Base-by-base conservation (phyloP, 2,888 invertebrate genomes). In the Cremastobaeus sp. region DNA sequence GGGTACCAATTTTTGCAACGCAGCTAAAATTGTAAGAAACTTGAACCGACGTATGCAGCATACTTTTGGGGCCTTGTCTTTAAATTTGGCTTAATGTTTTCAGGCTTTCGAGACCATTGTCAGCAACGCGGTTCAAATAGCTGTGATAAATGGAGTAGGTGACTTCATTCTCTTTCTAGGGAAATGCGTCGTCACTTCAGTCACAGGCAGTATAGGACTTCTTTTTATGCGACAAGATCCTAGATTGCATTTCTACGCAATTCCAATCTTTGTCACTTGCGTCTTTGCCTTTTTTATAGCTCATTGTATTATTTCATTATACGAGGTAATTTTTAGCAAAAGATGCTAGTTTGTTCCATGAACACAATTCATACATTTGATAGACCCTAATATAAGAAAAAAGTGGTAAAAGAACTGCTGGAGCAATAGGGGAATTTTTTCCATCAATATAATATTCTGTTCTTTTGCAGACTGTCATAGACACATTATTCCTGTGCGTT, bases 81-180 rank as follows among this genome's bases (percentile, higher is more conserved):
- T 32, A 3, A 32, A 32, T 32, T n/a, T n/a, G n/a, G n/a, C n/a
- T n/a, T n/a, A n/a, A 6, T 32, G 6, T 14, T 55, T 69, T 34
- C 15, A 96, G 96, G 97, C 97, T 12, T 96, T 96, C 89, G 93
- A 92, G 83, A 94, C 95, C 1, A 90, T 96, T 80, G 92, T 94
- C 34, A 92, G 92, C 83, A 96, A 97, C 87, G 94, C 93, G 0
- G 88, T 97, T 32, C 94, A 96, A 90, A 93, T 98, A 76, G 95
- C 96, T 0, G 95, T 96, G 0, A 94, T 98, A 62, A 98, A 98
- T 89, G 94, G 95, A 78, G 92, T 97, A 39, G 98, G 97, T 3
- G 96, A 96, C 88, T 97, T 97, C 85, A 93, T 98, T 73, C 89
- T 98, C 43, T 96, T 98, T 86, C 89, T 98, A 76, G 96, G 96